Evolutionary conservation across 2,113 vertebrate species (phyloP).

Genomic region (Ondatra zibethicus): DNA sequence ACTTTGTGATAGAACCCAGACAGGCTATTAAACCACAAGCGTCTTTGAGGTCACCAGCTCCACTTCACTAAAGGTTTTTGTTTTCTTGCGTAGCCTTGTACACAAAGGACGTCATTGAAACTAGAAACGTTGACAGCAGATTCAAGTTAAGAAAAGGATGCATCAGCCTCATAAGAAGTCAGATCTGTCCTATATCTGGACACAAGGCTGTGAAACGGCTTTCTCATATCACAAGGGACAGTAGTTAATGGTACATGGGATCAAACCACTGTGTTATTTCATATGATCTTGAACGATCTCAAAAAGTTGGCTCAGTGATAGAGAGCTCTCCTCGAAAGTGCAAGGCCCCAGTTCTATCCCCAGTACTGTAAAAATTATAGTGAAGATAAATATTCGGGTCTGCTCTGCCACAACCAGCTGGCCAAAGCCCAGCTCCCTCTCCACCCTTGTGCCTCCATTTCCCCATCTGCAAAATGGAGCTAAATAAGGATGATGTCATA

Average conservation of each 20-base stretch:
- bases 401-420: neutral
- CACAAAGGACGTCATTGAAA: neutral
- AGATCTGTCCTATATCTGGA: neutral
- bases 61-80: neutral
- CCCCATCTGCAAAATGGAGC: neutral
- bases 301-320: neutral
- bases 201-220: accelerated
- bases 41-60: neutral
- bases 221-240: neutral
- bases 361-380: neutral
- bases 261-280: neutral
- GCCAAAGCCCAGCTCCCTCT: neutral
- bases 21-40: accelerated
- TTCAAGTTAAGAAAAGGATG: neutral
- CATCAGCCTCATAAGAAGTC: neutral
- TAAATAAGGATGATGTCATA: neutral
- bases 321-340: neutral
- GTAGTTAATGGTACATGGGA: neutral
- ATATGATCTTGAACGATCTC: neutral
- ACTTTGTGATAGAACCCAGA: neutral
- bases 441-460: neutral
- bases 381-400: neutral
- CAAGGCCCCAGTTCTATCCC: neutral
- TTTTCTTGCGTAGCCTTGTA: neutral
- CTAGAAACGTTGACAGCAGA: neutral